Percentiles rank a stretch among this genome's conserved stretches.
Evolutionary conservation across 2,113 vertebrate genomes (phyloP).

Genomic region (Desmodus rotundus): DNA sequence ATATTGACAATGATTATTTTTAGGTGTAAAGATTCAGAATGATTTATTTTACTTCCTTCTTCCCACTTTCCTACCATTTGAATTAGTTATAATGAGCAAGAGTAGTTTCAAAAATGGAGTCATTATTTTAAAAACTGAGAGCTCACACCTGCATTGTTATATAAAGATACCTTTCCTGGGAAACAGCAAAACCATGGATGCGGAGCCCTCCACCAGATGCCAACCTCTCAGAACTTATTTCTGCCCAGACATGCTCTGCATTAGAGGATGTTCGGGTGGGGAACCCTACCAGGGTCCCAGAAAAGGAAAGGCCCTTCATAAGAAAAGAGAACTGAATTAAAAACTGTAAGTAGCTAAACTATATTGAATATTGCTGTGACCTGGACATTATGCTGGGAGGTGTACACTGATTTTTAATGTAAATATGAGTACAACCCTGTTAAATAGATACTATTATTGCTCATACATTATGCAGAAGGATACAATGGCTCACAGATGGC

Average conservation of each 20-base stretch:
- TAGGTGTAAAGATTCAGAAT: neutral
- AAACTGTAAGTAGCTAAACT: neutral
- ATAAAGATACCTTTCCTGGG: neutral
- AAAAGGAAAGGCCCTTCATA: neutral
- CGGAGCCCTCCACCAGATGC: neutral
- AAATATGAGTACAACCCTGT: neutral
- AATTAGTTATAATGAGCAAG: constrained; percentile 42
- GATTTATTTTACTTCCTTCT: constrained; percentile 14
- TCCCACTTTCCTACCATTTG: neutral
- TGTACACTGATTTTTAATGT: neutral
- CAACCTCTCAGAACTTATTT: neutral
- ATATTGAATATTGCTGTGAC: neutral
- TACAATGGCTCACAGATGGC: neutral
- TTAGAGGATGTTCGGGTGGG: neutral
- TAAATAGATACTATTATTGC: neutral
- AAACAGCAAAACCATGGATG: neutral
- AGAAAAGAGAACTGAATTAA: neutral
- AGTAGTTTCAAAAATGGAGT: constrained; percentile 1
- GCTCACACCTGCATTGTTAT: neutral
- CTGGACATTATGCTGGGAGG: neutral
- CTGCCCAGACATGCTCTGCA: neutral
- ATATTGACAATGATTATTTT: neutral
- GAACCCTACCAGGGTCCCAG: neutral
- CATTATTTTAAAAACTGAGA: constrained; percentile 41
- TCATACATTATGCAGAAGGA: neutral